Base-by-base conservation (phyloP, 1,140 invertebrate genomes). In the Drosophila nebulosa region DNA sequence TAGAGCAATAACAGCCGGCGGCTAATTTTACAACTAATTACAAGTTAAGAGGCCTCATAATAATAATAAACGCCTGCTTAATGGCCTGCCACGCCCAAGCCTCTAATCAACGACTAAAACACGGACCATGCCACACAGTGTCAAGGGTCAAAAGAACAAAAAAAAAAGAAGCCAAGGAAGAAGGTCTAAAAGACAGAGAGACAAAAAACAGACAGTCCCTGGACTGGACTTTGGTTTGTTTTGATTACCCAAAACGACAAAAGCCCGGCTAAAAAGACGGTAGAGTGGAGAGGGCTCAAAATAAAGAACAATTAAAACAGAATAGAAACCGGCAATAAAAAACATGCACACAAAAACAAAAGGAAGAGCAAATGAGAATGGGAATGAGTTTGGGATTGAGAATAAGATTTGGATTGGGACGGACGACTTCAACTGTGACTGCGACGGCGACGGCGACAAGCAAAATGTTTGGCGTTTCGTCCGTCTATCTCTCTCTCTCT, bases 1-100 rank as follows among this genome's bases (percentile, higher is more conserved):
- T 67, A 18, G 39, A 53, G 26, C 22, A 26, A 70, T 16, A 42
- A 58, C 78, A 76, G 77, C 78, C 78, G 81, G 78, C 76, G 57
- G 74, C 68, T 80, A 81, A 72, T 77, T 81, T 67, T 62, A 73
- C 73, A 63, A 70, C 79, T 80, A 84, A 84, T 84, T 85, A 69
- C 50, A 75, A 67, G 76, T 67, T 76, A 64, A 84, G 52, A 78
- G 69, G 60, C 66, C 56, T 69, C 60, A 55, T 72, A 72, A 73
- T 66, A 72, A 73, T 56, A 78, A 78, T 71, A 79, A 72, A 58
- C 55, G 30, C 63, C 55, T 56, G 62, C 65, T 80, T 79, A 79
- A 79, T 80, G 79, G 69, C 72, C 65, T 59, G 68, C 56, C 60
- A 60, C 39, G 39, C 39, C 39, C 39, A 46, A 46, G 39, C 6